Evolutionary conservation across 2,113 vertebrate species (phyloP).

Genomic region (Menidia beryllina): DNA sequence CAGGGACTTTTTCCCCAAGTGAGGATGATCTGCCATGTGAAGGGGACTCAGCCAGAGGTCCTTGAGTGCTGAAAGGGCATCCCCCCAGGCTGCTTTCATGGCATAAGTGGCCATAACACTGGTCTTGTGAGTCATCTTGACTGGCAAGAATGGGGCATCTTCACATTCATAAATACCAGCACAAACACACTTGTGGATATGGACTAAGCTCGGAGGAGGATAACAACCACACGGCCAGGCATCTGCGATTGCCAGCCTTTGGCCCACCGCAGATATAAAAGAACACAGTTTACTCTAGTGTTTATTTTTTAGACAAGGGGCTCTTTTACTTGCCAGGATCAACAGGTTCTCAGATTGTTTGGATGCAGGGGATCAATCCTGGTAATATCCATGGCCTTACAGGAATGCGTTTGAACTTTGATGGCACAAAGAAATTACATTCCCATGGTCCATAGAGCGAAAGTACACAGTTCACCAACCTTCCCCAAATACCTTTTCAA

Average conservation of each 20-base stretch:
- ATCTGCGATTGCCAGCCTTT: conserved; percentile 26
- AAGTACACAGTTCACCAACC: conserved; percentile 71
- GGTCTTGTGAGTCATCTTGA: conserved; percentile 91
- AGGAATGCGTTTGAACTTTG: conserved; percentile 80
- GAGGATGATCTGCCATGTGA: conserved; percentile 81
- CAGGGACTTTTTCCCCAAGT: conserved; percentile 68
- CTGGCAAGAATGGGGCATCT: conserved; percentile 87
- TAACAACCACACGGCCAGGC: conserved; percentile 32
- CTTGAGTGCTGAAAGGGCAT: conserved; percentile 85
- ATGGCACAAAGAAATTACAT: conserved; percentile 77
- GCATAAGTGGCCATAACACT: conserved; percentile 85
- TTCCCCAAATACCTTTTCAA: conserved; percentile 76
- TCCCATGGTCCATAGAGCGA: conserved; percentile 71
- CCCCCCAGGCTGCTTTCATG: conserved; percentile 85
- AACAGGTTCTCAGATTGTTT: conserved; percentile 59
- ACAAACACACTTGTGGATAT: conserved; percentile 75
- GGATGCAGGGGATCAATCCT: conserved; percentile 44
- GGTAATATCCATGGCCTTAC: conserved; percentile 65
- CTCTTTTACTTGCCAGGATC: conserved; percentile 21
- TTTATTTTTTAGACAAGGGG: neutral
- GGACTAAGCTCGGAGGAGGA: conserved; percentile 56
- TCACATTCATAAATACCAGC: conserved; percentile 82
- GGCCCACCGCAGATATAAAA: neutral
- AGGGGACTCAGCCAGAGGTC: conserved; percentile 81
- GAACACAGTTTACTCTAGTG: conserved; percentile 8